phyloP scores from a whole-genome alignment of 1,140 invertebrate species.

The Pachyrhynchus sulphureomaculatus region DNA sequence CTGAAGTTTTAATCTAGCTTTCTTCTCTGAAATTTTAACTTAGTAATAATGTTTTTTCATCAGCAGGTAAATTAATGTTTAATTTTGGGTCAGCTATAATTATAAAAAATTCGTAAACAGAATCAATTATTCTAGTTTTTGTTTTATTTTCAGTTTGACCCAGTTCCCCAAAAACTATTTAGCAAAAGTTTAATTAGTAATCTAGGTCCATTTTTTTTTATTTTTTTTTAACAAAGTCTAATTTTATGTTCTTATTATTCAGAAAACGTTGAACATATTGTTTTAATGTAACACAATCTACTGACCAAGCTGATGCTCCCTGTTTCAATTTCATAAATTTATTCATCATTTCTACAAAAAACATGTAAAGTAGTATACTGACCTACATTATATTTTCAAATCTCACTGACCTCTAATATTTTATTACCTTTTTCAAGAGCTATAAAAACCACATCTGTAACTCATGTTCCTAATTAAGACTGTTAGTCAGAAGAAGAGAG shows the following conservation, averaged over 20 bases:
- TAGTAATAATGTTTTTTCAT: slow-evolving; percentile 38
- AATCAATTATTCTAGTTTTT: slow-evolving; percentile 4
- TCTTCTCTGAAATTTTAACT: slow-evolving; percentile 33
- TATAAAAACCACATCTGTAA: slow-evolving; percentile 46
- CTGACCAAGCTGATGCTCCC: slow-evolving; percentile 44
- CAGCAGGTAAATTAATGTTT: slow-evolving; percentile 36
- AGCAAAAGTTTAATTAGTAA: slow-evolving; percentile 45
- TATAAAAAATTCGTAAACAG: neutral
- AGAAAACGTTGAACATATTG: slow-evolving; percentile 48
- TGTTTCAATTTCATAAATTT: slow-evolving; percentile 48
- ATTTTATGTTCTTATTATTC: slow-evolving; percentile 45
- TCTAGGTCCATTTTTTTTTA: slow-evolving; percentile 47
- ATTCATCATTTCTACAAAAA: slow-evolving; percentile 43
- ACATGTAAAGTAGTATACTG: slow-evolving; percentile 24
- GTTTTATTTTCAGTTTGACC: slow-evolving; percentile 16
- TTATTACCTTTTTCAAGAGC: slow-evolving; percentile 36
- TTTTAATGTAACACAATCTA: slow-evolving; percentile 38
- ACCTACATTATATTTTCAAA: slow-evolving; percentile 45
- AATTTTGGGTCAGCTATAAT: slow-evolving; percentile 40
- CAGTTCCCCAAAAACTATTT: slow-evolving; percentile 39
- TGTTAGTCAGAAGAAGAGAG: too few relatives aligned
- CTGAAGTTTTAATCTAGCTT: slow-evolving; percentile 47
- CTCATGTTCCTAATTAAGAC: slow-evolving; percentile 25
- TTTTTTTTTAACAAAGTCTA: slow-evolving; percentile 46
- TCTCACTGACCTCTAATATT: slow-evolving; percentile 24